These are phyloP conservation scores for Morphnarchus princeps DNA, from an alignment of 2,113 vertebrate genomes.

Conservation along the genomic window DNA sequence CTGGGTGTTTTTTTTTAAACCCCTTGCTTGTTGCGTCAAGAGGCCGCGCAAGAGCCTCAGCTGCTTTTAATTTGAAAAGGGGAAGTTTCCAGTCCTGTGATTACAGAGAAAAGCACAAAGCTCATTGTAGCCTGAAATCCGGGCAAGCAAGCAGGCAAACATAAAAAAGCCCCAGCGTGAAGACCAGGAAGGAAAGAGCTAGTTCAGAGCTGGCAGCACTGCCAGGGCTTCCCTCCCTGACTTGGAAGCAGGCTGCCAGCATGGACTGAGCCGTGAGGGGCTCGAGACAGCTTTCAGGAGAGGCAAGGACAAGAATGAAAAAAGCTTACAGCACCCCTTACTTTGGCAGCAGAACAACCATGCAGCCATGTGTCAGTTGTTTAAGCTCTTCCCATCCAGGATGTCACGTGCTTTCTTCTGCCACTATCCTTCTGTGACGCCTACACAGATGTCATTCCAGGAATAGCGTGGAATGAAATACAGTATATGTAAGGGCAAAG, in stretches of 20 bases:
- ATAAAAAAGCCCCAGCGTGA: neutral
- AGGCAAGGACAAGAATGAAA: neutral
- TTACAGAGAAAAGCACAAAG: neutral
- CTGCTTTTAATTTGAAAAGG: neutral
- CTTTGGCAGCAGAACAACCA: neutral
- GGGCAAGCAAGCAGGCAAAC: neutral
- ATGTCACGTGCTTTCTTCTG: neutral
- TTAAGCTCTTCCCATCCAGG: neutral
- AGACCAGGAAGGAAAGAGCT: neutral
- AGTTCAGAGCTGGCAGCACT: neutral
- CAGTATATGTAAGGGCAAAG: fast-evolving
- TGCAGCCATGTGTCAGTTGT: neutral
- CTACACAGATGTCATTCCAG: neutral
- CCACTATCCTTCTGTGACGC: neutral
- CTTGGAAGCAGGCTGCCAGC: neutral
- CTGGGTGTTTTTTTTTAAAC: neutral
- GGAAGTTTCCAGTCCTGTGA: neutral
- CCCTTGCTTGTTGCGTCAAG: neutral
- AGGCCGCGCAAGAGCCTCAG: neutral
- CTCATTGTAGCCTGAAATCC: neutral
- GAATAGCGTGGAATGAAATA: neutral
- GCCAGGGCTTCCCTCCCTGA: neutral
- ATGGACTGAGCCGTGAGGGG: neutral
- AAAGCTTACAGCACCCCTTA: neutral
- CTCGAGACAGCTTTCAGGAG: neutral